These are phyloP conservation scores for Protonibea diacanthus DNA, from an alignment of 2,797 vertebrate species.

Conservation along the genomic window DNA sequence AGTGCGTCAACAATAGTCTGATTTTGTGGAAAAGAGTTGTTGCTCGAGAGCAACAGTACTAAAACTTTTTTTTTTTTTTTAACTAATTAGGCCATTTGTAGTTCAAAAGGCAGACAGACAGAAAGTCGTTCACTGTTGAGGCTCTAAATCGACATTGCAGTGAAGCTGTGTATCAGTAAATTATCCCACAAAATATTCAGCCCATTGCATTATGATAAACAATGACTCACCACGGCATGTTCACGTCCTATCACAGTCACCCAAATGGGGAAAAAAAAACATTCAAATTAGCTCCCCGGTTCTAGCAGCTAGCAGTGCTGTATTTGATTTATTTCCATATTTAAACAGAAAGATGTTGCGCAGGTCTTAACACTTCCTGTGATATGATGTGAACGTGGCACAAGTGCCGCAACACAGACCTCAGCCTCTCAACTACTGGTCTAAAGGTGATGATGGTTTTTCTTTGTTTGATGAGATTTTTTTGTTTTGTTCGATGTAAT, in stretches of 20 bases:
- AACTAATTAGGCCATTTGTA: neutral
- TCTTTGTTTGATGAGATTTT: neutral
- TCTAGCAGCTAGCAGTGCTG: neutral
- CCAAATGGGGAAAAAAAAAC: neutral
- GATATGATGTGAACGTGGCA: slow-evolving; percentile 23
- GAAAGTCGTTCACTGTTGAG: neutral
- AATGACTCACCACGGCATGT: neutral
- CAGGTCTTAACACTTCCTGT: neutral
- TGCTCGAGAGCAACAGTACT: neutral
- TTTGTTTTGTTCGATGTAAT: neutral
- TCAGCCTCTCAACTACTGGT: neutral
- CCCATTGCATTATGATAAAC: neutral
- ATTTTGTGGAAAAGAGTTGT: neutral
- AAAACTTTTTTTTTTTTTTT: neutral
- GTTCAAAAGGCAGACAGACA: neutral
- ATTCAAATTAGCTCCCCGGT: neutral
- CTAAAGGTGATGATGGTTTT: neutral
- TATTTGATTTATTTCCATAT: neutral
- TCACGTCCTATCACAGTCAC: neutral
- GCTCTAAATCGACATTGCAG: neutral
- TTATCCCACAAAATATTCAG: neutral
- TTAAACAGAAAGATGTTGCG: neutral
- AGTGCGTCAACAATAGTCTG: neutral
- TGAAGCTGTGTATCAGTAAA: neutral
- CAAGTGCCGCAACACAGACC: neutral